These are phyloP conservation scores for Xyrauchen texanus DNA, from an alignment of 2,113 vertebrate species.

Conservation along the genomic window DNA sequence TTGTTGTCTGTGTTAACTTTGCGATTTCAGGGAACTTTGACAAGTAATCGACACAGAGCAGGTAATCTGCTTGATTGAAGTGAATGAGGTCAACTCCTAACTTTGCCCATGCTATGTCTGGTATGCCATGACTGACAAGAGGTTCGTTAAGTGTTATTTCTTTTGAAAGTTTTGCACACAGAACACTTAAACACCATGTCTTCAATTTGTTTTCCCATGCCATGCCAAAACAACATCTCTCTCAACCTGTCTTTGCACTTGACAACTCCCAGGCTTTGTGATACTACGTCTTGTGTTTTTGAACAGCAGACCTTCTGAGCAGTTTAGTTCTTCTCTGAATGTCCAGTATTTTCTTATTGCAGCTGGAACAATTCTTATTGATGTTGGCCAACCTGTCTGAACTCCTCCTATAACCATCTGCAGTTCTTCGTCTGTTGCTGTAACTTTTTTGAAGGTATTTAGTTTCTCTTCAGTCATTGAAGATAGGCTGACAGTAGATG, in stretches of 20 bases:
- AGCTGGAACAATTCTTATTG: too few species aligned
- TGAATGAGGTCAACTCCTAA: conserved; percentile 24
- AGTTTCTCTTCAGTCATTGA: too few species aligned
- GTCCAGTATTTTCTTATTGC: conserved; percentile 14
- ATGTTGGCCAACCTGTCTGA: too few species aligned
- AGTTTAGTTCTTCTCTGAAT: conserved; percentile 17
- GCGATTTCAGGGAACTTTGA: too few species aligned
- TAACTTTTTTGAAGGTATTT: too few species aligned
- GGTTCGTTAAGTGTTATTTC: conserved; percentile 15
- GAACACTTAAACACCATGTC: conserved; percentile 1
- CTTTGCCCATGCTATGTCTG: conserved; percentile 43
- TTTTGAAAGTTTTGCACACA: neutral
- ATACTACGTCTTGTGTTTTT: neutral
- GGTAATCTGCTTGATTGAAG: neutral
- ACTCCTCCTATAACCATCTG: too few species aligned
- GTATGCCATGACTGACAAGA: conserved; percentile 10
- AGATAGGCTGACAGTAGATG: too few species aligned
- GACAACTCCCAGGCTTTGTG: neutral
- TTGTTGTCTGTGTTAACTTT: too few species aligned
- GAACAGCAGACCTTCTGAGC: too few species aligned
- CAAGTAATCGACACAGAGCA: too few species aligned
- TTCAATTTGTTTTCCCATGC: conserved; percentile 26
- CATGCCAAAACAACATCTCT: neutral
- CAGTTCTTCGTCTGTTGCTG: neutral
- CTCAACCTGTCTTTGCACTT: neutral